Base-by-base conservation (phyloP, 2,888 invertebrate genomes). In the Byasa hedistus region DNA sequence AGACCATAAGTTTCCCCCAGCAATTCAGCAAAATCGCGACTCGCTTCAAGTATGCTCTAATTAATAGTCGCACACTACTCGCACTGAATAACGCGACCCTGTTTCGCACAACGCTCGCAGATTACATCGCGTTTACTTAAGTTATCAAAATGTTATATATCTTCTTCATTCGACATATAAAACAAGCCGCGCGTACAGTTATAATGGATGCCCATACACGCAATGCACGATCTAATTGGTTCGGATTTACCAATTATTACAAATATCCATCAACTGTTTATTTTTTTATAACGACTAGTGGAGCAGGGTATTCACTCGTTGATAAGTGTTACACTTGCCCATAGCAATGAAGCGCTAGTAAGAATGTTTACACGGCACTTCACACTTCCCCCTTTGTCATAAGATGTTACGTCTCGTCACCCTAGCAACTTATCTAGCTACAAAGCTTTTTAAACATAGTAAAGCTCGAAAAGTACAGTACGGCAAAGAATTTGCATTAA, bases 31-130 rank as follows among this genome's bases (percentile, higher is more conserved):
- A 56, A 27, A 57, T 7, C 12, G 22, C 23, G 27, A 61, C 61
- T 61, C 56, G 56, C 24, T 21, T 51, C 65, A 19, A 61, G 36
- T 54, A 66, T 44, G 62, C 66, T 66, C 66, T 54, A 62, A 57
- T 61, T 61, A 59, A 10, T 58, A 44, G 39, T 23, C 36, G 23
- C 32, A 21, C 22, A 56, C 21, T 61, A 32, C 51, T 27, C 61
- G 61, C 61, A 55, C 66, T 66, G 22, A 55, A 66, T 58, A 62
- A 44, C 52, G 44, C 55, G 61, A 58, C 66, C 57, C 57, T 65
- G 61, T 57, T 65, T 64, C 57, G 21, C 51, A 61, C 61, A 57
- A 57, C 36, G 57, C 56, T 57, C 57, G 39, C 36, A 61, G 57
- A 61, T 39, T 51, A 57, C 36, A 61, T 61, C 57, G 61, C n/a